Evolutionary conservation across 1,140 invertebrate genomes (phyloP), one percentile per base, ranked within the genome.

Genomic region (Dendroctonus valens): DNA sequence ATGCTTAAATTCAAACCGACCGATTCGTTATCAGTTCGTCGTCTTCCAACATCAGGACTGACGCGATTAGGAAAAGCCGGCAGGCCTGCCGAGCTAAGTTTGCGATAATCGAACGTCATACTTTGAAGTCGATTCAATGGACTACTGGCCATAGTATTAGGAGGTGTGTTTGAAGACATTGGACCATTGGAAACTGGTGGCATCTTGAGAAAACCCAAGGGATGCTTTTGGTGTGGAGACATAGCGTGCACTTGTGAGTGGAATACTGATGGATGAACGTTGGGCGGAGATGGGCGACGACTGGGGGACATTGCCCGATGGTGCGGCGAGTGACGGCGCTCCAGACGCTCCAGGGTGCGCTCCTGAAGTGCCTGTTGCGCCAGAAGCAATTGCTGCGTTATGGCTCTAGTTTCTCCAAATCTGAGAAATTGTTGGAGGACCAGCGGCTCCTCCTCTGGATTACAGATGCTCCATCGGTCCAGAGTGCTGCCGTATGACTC

Each of bases 61-160:
- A 72, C 72, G 49, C 73, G 75, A 50, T 72, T 75, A 49, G 74
- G 73, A 71, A 77, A 77, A 6, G 76, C 75, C 62, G 78, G 54
- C 78, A 83, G 70, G 76, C 82, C 79, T 60, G 83, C 80, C 59
- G 83, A 80, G 57, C 85, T 83, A 48, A 91, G 82, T 75, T 93
- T 92, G 14, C 93, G 86, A 75, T 92, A 96, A 77, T 96, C 94
- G 77, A 95, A 96, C 2, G 94, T 94, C 94, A 97, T 96, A 72
- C 89, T 96, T 79, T 96, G 93, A 26, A 97, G 81, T 73, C 92
- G 86, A 77, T 91, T 95, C 41, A 97, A 81, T 73, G 82, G 82
- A 73, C 79, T 82, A 50, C 75, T 82, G 50, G 80, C 79, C 53
- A 84, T 73, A 50, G 69, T 79, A 53, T 72, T 76, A 11, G 81